These are phyloP conservation scores for Eonycteris spelaea DNA, from an alignment of 2,113 vertebrate genomes.

Conservation along the genomic window DNA sequence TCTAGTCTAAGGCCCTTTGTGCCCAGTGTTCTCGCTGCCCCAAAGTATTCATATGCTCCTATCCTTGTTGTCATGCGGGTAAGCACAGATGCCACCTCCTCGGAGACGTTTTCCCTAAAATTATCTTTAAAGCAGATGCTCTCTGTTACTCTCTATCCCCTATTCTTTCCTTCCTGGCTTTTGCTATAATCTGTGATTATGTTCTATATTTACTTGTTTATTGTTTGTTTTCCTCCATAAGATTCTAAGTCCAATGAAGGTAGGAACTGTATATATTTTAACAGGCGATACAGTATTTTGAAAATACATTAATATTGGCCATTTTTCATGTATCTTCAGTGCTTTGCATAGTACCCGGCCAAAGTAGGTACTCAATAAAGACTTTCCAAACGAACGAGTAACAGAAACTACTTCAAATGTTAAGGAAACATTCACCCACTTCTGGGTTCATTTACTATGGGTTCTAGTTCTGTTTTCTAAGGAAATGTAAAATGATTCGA, in stretches of 20 bases:
- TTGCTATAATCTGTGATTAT: background rate
- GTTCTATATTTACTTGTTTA: background rate
- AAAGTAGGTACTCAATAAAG: background rate
- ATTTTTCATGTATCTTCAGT: background rate
- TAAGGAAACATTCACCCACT: background rate
- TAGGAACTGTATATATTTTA: background rate
- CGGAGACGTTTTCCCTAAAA: background rate
- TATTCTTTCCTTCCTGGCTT: background rate
- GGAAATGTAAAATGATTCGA: background rate
- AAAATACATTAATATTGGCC: background rate
- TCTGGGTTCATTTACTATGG: background rate
- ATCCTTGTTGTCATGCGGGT: background rate
- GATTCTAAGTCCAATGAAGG: background rate
- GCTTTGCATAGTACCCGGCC: background rate
- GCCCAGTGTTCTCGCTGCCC: background rate
- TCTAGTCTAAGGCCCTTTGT: background rate
- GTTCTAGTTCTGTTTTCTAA: background rate
- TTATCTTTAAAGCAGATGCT: background rate
- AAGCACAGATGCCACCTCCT: background rate
- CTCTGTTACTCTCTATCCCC: too few relatives aligned
- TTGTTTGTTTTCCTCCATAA: background rate
- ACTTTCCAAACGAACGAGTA: background rate
- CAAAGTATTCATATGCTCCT: background rate
- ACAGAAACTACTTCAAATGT: background rate
- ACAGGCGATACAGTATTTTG: background rate